Evolutionary conservation across 2,888 invertebrate species (phyloP), one percentile per base, ranked within the genome.

Genomic region (Vesta saturnalis): DNA sequence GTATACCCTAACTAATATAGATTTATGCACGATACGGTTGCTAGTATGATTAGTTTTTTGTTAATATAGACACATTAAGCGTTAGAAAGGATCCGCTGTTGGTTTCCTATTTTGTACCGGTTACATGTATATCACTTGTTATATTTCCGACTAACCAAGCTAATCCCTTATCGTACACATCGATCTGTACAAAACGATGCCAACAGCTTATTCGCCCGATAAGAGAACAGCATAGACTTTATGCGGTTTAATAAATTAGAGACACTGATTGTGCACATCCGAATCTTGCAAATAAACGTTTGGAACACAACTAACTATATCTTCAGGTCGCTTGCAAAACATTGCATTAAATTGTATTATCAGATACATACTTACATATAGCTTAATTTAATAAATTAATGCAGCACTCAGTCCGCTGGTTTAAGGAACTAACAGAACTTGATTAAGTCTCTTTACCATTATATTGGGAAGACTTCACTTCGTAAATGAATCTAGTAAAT

Each of bases 131-230:
- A 60, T 60, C 56, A 61, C 57, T 66, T 55, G 62, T 62, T 54
- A 56, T 59, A 63, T 67, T 67, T 63, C 62, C 66, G 30, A 43
- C 58, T 67, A 67, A 67, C 57, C 58, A 63, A 52, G 52, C 62
- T 67, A 67, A 67, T 67, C 59, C 59, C 67, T 67, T 67, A 67
- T 67, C 67, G 58, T 58, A 62, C 62, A 62, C 43, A 63, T 56
- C 30, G 30, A 56, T 67, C 62, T 62, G 57, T 63, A 62, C 52
- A 55, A 62, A 67, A 67, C 62, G 67, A 67, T 60, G 62, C 49
- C 58, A 67, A 63, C 67, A 67, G 67, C 67, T 67, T 67, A 67
- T 58, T 67, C 58, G 52, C 39, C 58, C 62, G 67, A 67, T 67
- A 67, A 67, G 62, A 18, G 19, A 18, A 52, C 39, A 52, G n/a